These are phyloP conservation scores for Brevimyrus niger DNA, from an alignment of 2,113 vertebrate genomes.

Conservation along the genomic window DNA sequence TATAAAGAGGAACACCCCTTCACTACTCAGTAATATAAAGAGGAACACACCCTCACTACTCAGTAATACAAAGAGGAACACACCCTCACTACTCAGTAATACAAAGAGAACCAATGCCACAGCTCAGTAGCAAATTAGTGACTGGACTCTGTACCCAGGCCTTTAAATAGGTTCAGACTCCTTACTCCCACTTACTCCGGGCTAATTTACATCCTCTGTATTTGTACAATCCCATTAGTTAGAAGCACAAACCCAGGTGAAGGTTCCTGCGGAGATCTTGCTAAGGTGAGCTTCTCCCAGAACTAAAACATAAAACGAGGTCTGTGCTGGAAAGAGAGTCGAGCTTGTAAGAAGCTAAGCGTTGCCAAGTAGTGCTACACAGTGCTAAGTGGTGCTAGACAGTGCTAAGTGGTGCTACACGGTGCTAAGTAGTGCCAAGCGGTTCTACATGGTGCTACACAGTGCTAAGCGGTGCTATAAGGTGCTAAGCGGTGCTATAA, in stretches of 20 bases:
- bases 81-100: background rate
- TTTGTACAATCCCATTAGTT: background rate
- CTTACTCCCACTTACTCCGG: background rate
- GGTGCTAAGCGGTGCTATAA: no score
- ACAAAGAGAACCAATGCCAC: background rate
- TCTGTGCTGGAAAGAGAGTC: background rate
- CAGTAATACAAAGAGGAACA: no score
- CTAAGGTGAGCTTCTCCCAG: background rate
- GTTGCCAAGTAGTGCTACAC: no score
- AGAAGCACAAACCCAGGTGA: background rate
- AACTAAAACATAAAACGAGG: background rate
- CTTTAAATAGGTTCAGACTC: background rate
- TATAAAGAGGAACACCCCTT: no score
- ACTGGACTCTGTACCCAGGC: background rate
- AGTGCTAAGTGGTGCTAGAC: no score
- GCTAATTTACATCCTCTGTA: background rate
- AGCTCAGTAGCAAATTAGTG: background rate
- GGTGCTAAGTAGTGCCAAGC: fast-evolving
- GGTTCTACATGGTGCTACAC: no score
- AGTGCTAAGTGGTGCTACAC: no score
- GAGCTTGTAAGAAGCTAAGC: background rate
- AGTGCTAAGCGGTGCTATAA: background rate
- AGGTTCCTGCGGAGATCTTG: background rate
- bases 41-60: no score
- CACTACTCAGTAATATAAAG: background rate